Base-by-base conservation (phyloP, 1,140 invertebrate species). In the Acromyrmex echinatior region DNA sequence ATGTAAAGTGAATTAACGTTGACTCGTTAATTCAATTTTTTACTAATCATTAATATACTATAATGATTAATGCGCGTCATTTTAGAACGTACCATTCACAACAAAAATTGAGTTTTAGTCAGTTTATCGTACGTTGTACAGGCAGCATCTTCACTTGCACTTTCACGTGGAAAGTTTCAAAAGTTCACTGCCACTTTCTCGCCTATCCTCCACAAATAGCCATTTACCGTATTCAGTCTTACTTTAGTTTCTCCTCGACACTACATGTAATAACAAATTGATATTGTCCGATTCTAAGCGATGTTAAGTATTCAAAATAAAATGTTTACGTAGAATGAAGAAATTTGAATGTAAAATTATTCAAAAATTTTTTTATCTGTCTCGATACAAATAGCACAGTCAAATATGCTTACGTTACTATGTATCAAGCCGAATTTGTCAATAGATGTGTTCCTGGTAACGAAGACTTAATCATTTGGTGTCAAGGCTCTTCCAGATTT, bases 161-260 rank as follows among this genome's bases (percentile, higher is more conserved):
- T 79, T 79, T 79, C 77, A 51, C 62, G 62, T 66, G 77, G 77
- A 79, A 79, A 79, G 77, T 79, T 79, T 79, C 45, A 79, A 66
- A 79, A 66, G 39, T 49, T 79, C 39, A 49, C 77, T 51, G 76
- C 16, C 56, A 35, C 73, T 76, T 79, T 66, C 77, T 79, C 62
- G 74, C 21, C 76, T 78, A 78, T 65, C 56, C 14, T 79, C 60
- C 12, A 79, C 76, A 65, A 56, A 45, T 62, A 51, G 21, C 62
- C 25, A 10, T 56, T 56, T 51, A n/a, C 51, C 18, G 7, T 78
- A 45, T 45, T 10, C 39, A 45, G 9, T 45, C 35, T 66, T 79
- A 79, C 35, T 77, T 39, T 25, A 79, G 62, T 79, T 79, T 79
- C 77, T 79, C 77, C 16, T 79, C 16, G 18, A 65, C 2, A 25